These are phyloP conservation scores for Channallabes apus DNA, from an alignment of 2,797 vertebrate species.

Conservation along the genomic window DNA sequence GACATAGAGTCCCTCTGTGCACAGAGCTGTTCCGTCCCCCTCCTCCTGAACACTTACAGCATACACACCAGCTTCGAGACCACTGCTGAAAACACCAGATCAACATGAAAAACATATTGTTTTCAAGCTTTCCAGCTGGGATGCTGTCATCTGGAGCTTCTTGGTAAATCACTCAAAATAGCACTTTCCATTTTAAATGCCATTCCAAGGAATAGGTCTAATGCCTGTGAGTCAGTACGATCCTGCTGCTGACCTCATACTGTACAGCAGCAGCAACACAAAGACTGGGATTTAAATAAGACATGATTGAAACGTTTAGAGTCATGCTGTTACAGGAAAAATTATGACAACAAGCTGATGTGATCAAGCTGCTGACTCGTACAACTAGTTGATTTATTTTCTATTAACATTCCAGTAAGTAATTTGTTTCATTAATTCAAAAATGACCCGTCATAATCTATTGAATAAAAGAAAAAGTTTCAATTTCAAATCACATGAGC, in stretches of 20 bases:
- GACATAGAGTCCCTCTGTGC: conserved; percentile 43
- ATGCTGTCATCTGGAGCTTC: conserved; percentile 21
- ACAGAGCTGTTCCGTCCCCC: neutral
- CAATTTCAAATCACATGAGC: too few species aligned
- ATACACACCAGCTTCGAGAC: neutral
- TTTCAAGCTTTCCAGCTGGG: conserved; percentile 21
- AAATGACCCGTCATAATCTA: neutral
- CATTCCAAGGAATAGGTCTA: conserved; percentile 5
- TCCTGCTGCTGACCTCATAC: conserved; percentile 13
- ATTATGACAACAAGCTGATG: neutral
- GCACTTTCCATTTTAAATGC: neutral
- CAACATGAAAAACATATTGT: neutral
- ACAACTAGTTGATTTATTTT: neutral
- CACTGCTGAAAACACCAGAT: conserved; percentile 1
- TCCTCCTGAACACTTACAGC: neutral
- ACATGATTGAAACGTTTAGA: neutral
- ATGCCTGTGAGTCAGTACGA: conserved; percentile 14
- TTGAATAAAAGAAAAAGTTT: too few species aligned
- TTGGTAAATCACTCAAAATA: conserved; percentile 30
- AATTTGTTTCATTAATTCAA: neutral
- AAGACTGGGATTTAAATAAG: neutral
- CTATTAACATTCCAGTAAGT: neutral
- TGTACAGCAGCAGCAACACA: neutral
- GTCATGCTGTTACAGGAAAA: neutral
- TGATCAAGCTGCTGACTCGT: neutral